Conservation (phyloP, 2,888 invertebrate species). For the Campaea margaritaria region DNA sequence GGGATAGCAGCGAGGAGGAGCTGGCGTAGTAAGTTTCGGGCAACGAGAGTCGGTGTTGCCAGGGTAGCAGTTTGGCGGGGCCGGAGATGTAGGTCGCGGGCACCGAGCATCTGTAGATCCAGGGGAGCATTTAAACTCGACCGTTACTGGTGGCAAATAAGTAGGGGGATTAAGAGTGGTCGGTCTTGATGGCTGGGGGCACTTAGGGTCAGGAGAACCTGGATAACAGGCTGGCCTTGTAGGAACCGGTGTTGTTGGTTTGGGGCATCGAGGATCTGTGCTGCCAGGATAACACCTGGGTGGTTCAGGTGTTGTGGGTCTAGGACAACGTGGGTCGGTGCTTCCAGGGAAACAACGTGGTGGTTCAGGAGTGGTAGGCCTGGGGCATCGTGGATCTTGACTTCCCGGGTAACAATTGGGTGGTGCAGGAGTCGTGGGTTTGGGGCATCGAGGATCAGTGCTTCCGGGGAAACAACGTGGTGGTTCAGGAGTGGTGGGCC, state of each 20-base stretch:
- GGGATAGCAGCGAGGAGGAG: conserved; percentile 50
- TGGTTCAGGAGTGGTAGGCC: conserved; percentile 36
- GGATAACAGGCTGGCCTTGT: conserved; percentile 37
- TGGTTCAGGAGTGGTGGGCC: conserved; percentile 32
- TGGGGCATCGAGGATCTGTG: conserved; percentile 47
- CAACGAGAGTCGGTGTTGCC: conserved; percentile 55
- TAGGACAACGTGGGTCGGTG: conserved; percentile 45
- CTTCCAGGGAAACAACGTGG: conserved; percentile 61
- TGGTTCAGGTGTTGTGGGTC: conserved; percentile 44
- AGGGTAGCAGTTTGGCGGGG: conserved; percentile 53
- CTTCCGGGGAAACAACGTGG: conserved; percentile 53
- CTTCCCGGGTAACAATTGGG: conserved; percentile 47
- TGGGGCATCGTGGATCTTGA: conserved; percentile 46
- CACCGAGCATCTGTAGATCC: conserved; percentile 42
- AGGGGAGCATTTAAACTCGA: conserved; percentile 45
- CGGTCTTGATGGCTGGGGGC: conserved; percentile 41
- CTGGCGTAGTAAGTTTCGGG: conserved; percentile 51
- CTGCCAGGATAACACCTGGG: conserved; percentile 47
- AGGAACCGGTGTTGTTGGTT: conserved; percentile 17
- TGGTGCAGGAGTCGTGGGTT: conserved; percentile 34
- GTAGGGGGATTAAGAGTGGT: conserved; percentile 55
- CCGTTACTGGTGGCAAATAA: conserved; percentile 39
- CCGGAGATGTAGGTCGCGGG: conserved; percentile 48
- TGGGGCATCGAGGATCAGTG: conserved; percentile 41
- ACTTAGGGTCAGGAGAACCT: conserved; percentile 40